These are phyloP conservation scores for Lasioglossum malachurum DNA, from an alignment of 2,888 invertebrate species.

Conservation along the genomic window DNA sequence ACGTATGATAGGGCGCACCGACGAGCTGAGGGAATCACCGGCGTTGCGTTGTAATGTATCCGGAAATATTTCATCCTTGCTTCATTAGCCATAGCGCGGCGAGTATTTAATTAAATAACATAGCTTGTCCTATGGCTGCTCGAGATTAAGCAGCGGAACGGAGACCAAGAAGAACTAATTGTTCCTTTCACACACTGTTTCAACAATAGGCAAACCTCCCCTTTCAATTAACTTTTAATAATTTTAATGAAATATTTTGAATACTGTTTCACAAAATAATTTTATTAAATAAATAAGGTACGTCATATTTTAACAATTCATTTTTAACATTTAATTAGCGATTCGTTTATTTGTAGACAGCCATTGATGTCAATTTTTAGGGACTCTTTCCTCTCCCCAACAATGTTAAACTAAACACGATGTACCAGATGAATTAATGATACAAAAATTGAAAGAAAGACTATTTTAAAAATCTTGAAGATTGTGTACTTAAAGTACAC, in stretches of 20 bases:
- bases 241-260: background rate
- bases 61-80: constrained; percentile 45
- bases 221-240: background rate
- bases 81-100: constrained; percentile 32
- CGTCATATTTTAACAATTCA: no score
- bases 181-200: background rate
- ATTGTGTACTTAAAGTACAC: no score
- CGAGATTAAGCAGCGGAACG: constrained; percentile 15
- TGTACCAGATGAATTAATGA: no score
- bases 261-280: background rate
- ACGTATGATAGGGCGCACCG: constrained; percentile 32
- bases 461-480: no score
- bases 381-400: no score
- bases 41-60: constrained; percentile 19
- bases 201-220: background rate
- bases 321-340: background rate
- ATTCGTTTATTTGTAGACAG: background rate
- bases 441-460: no score
- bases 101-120: constrained; percentile 52
- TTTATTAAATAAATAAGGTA: background rate
- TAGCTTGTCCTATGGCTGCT: background rate
- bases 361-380: background rate
- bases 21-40: constrained; percentile 40
- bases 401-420: no score
- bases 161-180: constrained; percentile 1